Conservation (phyloP, 2,113 vertebrate species). For the Steatornis caripensis region DNA sequence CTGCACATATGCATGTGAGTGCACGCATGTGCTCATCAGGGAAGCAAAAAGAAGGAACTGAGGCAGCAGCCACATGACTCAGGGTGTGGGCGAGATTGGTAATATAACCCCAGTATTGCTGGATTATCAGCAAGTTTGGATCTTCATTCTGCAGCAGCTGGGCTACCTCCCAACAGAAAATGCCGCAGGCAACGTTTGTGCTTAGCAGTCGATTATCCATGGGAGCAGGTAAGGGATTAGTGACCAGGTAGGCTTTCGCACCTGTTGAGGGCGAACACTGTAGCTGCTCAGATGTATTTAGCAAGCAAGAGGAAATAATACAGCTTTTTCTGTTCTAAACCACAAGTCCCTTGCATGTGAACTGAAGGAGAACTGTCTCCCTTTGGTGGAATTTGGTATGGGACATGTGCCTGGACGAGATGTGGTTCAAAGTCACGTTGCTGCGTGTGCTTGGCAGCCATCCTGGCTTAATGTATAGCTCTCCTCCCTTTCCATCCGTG, state of each 20-base stretch:
- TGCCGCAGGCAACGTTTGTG: background rate
- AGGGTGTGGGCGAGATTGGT: background rate
- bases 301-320: background rate
- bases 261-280: background rate
- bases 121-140: background rate
- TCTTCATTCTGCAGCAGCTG: conserved; percentile 9
- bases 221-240: conserved; percentile 49
- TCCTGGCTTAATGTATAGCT: background rate
- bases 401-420: background rate
- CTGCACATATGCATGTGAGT: background rate
- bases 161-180: conserved; percentile 21
- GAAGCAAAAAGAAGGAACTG: conserved; percentile 43
- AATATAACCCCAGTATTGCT: background rate
- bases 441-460: background rate
- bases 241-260: background rate
- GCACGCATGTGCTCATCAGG: background rate
- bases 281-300: background rate
- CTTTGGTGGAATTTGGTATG: background rate
- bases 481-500: background rate
- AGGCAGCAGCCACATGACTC: conserved; percentile 40
- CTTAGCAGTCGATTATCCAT: background rate
- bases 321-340: background rate
- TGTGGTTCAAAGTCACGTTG: background rate
- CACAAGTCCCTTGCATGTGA: background rate
- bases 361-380: background rate